A percentile compares a stretch with the other conserved stretches of the same genome.
phyloP scores from a whole-genome alignment of 2,113 vertebrate species.

The Mixornis gularis region DNA sequence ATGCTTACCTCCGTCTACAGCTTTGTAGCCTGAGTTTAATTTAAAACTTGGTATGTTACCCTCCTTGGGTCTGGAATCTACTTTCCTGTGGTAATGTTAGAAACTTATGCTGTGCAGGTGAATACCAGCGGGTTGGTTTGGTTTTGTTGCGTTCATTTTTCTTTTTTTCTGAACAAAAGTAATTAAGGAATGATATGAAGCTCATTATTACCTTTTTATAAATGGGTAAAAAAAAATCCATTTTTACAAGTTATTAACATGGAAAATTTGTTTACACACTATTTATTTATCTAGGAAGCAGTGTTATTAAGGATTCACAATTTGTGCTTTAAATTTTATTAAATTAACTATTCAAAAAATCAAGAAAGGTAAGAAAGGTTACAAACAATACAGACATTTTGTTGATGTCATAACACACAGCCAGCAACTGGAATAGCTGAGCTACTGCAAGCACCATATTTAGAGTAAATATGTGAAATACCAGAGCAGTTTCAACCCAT shows the following conservation, averaged over 20 bases:
- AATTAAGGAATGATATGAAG: not conserved
- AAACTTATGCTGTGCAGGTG: not conserved
- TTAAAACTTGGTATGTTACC: not conserved
- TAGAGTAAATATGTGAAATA: constrained; percentile 32
- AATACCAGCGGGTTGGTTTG: not conserved
- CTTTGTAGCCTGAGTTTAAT: not conserved
- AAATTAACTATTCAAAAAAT: not conserved
- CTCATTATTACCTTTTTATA: not conserved
- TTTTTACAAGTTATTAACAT: not conserved
- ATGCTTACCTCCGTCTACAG: not conserved
- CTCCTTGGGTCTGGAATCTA: not conserved
- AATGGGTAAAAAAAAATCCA: not conserved
- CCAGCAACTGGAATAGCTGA: not conserved
- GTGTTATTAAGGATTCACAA: not conserved
- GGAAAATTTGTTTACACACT: not conserved
- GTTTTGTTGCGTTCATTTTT: not conserved
- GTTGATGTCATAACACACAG: not conserved
- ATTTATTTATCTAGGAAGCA: not conserved
- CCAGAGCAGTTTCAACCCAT: not conserved
- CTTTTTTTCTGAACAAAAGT: not conserved
- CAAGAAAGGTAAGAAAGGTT: not conserved
- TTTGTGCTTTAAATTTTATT: not conserved
- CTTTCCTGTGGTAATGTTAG: not conserved
- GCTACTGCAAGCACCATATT: not conserved
- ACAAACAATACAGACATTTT: not conserved